Percentiles rank a stretch among this genome's conserved stretches.
These are phyloP conservation scores for Hydriomena furcata DNA, from an alignment of 2,888 invertebrate genomes.

Conservation along the genomic window DNA sequence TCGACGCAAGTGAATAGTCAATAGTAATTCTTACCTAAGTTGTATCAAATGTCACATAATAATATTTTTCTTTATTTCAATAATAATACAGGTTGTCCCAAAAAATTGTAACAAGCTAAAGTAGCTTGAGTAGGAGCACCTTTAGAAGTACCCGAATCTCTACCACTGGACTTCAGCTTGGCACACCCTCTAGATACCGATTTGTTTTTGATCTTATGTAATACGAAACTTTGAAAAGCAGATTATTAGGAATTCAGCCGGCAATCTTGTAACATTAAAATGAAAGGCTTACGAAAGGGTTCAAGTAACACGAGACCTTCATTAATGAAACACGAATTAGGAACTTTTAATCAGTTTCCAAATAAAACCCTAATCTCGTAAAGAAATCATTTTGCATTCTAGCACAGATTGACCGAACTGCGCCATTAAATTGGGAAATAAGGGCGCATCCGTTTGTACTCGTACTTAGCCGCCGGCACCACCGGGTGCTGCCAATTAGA, in stretches of 20 bases:
- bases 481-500: no score
- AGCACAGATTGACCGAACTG: slow-evolving; percentile 17
- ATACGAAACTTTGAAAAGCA: slow-evolving; percentile 18
- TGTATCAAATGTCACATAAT: no score
- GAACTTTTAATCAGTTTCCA: slow-evolving; percentile 38
- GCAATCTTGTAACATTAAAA: slow-evolving; percentile 40
- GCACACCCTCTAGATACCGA: not conserved
- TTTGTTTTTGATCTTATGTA: slow-evolving; percentile 6
- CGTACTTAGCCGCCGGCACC: no score
- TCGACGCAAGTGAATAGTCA: no score
- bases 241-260: slow-evolving; percentile 30
- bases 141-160: no score
- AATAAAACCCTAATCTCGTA: slow-evolving; percentile 34
- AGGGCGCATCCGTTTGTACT: no score
- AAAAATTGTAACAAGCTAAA: no score
- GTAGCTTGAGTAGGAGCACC: no score
- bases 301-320: slow-evolving; percentile 45
- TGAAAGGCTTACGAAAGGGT: slow-evolving; percentile 40
- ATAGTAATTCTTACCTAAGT: no score
- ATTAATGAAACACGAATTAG: slow-evolving; percentile 48
- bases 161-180: no score
- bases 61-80: no score
- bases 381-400: slow-evolving; percentile 24
- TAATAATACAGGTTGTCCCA: no score
- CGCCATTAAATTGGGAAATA: not conserved